Base-by-base conservation (phyloP, 2,797 vertebrate species). In the Mastacembelus armatus region DNA sequence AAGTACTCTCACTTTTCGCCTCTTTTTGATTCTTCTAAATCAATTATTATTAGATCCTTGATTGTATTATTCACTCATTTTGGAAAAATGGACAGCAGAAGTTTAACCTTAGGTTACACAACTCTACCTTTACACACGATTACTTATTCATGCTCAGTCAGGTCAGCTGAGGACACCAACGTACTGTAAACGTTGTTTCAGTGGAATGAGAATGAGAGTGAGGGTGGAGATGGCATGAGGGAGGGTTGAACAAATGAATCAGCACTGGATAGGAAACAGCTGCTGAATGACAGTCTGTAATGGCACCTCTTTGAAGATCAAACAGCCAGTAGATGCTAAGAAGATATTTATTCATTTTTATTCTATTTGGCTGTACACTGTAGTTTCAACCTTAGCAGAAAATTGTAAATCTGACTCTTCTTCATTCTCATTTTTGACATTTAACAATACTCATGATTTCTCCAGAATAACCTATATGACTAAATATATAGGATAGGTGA, bases 161-260 rank as follows among this genome's bases (percentile, higher is more conserved):
- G 39, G 36, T 3, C 26, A 14, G 39, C 10, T 10, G n/a, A 27
- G 32, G 4, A 39, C 9, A 61, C 47, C 19, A 30, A 26, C 30
- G 35, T 27, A n/a, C n/a, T n/a, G n/a, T n/a, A 47, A 57, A 48
- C 39, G 42, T 32, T 68, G 62, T 71, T 75, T 71, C 52, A 18
- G 9, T 36, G 24, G 30, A 57, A 62, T 21, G 22, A 29, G 35
- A 68, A 49, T 27, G 47, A 57, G 2, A 38, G 44, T 12, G 35
- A 51, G 43, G 64, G 51, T 22, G 11, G 26, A n/a, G 50, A 62
- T 35, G 49, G 76, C n/a, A 1, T 12, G 62, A 71, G 57, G 55
- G 73, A 65, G 51, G 71, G 71, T 73, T 59, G 66, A 71, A 75
- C 79, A 88, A 70, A 77, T 84, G 59, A 63, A 77, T 72, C 63